phyloP scores from a whole-genome alignment of 2,797 vertebrate species.

The Saxicola maurus region DNA sequence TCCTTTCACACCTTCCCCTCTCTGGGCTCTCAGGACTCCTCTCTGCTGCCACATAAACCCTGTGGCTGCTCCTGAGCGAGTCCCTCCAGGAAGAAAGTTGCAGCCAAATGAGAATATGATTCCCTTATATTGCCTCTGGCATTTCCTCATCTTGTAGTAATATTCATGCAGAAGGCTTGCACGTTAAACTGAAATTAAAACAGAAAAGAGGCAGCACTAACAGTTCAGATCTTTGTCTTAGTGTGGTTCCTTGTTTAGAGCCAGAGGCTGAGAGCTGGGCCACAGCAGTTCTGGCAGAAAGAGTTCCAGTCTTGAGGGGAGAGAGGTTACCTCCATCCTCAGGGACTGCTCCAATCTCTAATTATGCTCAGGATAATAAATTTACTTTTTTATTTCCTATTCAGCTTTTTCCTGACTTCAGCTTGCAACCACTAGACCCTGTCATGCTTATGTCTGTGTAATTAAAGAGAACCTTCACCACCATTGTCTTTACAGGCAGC shows the following conservation, averaged over 20 bases:
- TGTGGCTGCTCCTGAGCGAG: neutral
- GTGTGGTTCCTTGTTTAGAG: neutral
- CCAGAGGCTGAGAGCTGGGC: neutral
- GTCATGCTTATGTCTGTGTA: neutral
- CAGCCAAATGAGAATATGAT: neutral
- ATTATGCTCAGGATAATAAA: neutral
- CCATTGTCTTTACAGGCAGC: neutral
- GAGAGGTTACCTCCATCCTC: neutral
- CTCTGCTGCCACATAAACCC: neutral
- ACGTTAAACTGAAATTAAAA: neutral
- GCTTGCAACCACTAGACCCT: neutral
- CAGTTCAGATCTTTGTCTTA: neutral
- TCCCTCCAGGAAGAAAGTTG: neutral
- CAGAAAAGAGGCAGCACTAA: neutral
- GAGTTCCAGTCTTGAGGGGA: neutral
- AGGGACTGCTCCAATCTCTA: neutral
- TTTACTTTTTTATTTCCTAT: neutral
- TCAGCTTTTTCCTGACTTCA: slow-evolving; percentile 13
- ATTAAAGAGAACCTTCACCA: neutral
- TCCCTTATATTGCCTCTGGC: neutral
- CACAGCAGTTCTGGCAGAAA: neutral
- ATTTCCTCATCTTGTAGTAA: neutral
- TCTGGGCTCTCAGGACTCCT: neutral
- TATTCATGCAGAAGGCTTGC: neutral
- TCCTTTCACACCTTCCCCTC: neutral